These are phyloP conservation scores for Lasioglossum morio DNA, from an alignment of 2,888 invertebrate genomes.

Conservation along the genomic window DNA sequence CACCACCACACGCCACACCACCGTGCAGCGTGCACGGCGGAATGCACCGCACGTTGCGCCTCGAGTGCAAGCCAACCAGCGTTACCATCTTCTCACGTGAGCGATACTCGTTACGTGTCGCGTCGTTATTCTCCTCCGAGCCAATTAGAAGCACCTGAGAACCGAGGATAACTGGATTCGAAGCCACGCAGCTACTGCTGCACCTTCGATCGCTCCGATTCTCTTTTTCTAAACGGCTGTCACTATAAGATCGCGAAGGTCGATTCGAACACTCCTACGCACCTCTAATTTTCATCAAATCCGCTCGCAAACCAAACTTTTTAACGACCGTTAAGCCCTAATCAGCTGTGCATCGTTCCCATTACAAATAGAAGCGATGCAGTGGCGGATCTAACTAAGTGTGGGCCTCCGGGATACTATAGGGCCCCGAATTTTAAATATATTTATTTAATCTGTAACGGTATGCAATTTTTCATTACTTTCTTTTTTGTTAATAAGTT, in stretches of 20 bases:
- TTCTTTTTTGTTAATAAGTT: too few species aligned
- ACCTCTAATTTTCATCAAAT: background rate
- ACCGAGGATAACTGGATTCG: conserved; percentile 47
- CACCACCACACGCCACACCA: background rate
- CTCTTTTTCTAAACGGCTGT: conserved; percentile 19
- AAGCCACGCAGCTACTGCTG: conserved; percentile 21
- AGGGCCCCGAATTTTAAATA: too few species aligned
- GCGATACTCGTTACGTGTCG: conserved; percentile 46
- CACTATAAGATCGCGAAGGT: conserved; percentile 36
- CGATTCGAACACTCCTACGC: conserved; percentile 35
- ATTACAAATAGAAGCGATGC: too few species aligned
- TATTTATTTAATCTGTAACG: too few species aligned
- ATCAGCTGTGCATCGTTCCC: background rate
- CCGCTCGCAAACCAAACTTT: background rate
- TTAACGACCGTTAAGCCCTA: background rate
- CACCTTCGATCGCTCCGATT: conserved; percentile 1
- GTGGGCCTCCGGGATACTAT: too few species aligned
- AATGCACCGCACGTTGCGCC: conserved; percentile 41
- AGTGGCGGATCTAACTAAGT: too few species aligned
- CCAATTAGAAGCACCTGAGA: conserved; percentile 62
- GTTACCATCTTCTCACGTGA: conserved; percentile 53
- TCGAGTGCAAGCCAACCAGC: conserved; percentile 27
- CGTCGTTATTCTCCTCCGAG: conserved; percentile 51
- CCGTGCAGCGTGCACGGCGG: conserved; percentile 33
- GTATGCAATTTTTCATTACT: too few species aligned